Conservation (phyloP, 2,888 invertebrate species). For the Ormia ochracea region DNA sequence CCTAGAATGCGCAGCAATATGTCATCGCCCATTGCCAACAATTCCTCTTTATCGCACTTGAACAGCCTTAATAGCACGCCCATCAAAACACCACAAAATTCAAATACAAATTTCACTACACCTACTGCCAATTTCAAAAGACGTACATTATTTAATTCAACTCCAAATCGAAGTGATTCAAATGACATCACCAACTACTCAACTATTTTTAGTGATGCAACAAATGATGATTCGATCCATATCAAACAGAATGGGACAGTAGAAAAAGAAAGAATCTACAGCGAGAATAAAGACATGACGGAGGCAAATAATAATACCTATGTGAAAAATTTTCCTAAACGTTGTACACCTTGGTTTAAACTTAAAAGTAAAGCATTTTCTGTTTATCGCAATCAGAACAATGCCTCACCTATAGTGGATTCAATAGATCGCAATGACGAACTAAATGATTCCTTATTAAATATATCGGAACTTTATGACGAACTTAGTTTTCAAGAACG, state of each 20-base stretch:
- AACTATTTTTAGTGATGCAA: conserved; percentile 37
- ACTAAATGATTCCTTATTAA: conserved; percentile 29
- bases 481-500: conserved; percentile 73
- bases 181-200: conserved; percentile 25
- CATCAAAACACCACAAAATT: conserved; percentile 51
- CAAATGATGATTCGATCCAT: conserved; percentile 26
- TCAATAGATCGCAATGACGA: not conserved
- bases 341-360: conserved; percentile 65
- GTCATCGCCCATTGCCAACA: conserved; percentile 66
- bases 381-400: conserved; percentile 68
- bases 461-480: conserved; percentile 61
- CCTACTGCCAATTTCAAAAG: conserved; percentile 54
- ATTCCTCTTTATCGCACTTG: conserved; percentile 67
- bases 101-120: conserved; percentile 26
- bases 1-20: conserved; percentile 78
- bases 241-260: conserved; percentile 66
- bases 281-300: not conserved
- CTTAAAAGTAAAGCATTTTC: conserved; percentile 67
- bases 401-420: conserved; percentile 61
- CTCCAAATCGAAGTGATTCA: conserved; percentile 36
- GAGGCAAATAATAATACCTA: conserved; percentile 64
- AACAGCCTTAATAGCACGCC: conserved; percentile 66
- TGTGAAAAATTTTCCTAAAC: not conserved
- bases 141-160: conserved; percentile 66
- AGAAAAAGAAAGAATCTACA: conserved; percentile 13